phyloP scores from a whole-genome alignment of 2,888 invertebrate genomes.

The Caenorhabditis wallacei region DNA sequence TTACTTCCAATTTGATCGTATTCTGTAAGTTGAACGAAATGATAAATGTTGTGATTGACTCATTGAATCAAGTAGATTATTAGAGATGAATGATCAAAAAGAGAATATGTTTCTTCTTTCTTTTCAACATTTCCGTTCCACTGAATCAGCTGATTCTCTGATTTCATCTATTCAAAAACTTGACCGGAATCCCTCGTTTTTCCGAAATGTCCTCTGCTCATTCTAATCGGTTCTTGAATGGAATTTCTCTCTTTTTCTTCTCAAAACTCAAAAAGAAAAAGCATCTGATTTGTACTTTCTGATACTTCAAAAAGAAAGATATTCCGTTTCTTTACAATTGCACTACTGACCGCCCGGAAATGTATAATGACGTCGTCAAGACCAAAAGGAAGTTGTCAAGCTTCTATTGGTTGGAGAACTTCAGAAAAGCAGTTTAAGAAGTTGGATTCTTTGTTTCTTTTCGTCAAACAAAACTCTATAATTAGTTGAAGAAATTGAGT shows the following conservation, averaged over 20 bases:
- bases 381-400: slow-evolving; percentile 39
- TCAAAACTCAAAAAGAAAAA: slow-evolving; percentile 21
- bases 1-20: slow-evolving; percentile 64
- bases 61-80: not conserved
- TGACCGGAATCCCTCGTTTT: slow-evolving; percentile 34
- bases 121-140: slow-evolving; percentile 17
- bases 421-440: slow-evolving; percentile 1
- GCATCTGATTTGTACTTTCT: slow-evolving; percentile 44
- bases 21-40: slow-evolving; percentile 53
- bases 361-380: slow-evolving; percentile 47
- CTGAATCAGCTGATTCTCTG: slow-evolving; percentile 38
- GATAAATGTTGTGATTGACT: not conserved
- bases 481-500: slow-evolving; percentile 55
- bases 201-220: slow-evolving; percentile 13
- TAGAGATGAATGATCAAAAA: slow-evolving; percentile 17
- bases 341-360: slow-evolving; percentile 49
- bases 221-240: slow-evolving; percentile 49
- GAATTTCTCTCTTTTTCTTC: slow-evolving; percentile 25
- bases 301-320: slow-evolving; percentile 29
- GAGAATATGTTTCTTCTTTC: not conserved
- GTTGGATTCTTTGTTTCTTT: not conserved
- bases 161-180: slow-evolving; percentile 50
- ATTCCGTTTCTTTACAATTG: slow-evolving; percentile 21
- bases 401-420: slow-evolving; percentile 14
- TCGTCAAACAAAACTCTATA: slow-evolving; percentile 27